Evolutionary conservation across 2,888 invertebrate species (phyloP).

Genomic region (Microchrysa polita): DNA sequence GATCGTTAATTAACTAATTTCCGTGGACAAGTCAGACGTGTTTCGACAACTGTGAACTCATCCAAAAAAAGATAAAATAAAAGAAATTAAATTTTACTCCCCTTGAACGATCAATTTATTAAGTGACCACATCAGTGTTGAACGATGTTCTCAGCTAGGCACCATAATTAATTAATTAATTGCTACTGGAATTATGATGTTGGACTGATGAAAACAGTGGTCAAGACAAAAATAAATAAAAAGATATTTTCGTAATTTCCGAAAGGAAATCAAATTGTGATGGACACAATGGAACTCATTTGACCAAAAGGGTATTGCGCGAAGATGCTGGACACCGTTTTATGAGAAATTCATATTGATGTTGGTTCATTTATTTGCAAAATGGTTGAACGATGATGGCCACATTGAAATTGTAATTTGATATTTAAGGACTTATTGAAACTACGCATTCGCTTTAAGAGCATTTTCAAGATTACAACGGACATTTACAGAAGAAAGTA

Average conservation of each 20-base stretch:
- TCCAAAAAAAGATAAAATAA: conserved; percentile 7
- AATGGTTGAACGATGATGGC: not conserved
- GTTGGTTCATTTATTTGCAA: not conserved
- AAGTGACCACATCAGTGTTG: not conserved
- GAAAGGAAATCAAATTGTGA: not conserved
- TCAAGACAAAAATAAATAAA: conserved; percentile 6
- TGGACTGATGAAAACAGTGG: conserved; percentile 9
- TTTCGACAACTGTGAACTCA: not conserved
- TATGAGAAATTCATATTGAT: conserved; percentile 24
- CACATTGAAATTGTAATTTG: not conserved
- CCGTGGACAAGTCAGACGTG: not conserved
- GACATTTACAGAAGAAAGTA: too few relatives aligned
- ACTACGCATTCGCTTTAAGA: too few relatives aligned
- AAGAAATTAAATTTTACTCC: not conserved
- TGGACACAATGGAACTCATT: too few relatives aligned
- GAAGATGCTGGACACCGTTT: not conserved
- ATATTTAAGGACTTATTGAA: not conserved
- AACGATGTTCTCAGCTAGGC: not conserved
- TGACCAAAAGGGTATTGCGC: not conserved
- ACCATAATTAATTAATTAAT: conserved; percentile 18
- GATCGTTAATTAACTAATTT: conserved; percentile 18
- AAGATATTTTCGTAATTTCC: not conserved
- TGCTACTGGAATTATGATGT: conserved; percentile 20
- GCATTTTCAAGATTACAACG: too few relatives aligned
- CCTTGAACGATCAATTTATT: not conserved